A percentile compares a stretch with the other conserved stretches of the same genome.
Evolutionary conservation across 2,888 invertebrate genomes (phyloP).

Genomic region (Eugnorisma glareosa): DNA sequence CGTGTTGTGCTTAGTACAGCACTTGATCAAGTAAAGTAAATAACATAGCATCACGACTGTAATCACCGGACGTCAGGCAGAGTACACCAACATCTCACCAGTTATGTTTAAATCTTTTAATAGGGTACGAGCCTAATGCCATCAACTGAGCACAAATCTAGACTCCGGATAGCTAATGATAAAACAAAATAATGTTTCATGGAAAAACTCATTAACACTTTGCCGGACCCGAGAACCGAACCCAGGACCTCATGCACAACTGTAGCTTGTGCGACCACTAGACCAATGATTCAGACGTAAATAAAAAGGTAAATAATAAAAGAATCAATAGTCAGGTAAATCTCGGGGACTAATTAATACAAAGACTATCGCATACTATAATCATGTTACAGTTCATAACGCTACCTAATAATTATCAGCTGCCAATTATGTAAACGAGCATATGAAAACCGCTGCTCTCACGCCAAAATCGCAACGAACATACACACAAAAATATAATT

Average conservation of each 20-base stretch:
- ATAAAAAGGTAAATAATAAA: not conserved
- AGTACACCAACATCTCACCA: not conserved
- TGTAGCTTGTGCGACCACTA: not conserved
- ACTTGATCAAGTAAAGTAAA: not conserved
- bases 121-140: not conserved
- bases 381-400: slow-evolving; percentile 1
- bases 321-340: not conserved
- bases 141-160: not conserved
- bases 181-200: not conserved
- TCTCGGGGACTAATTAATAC: not conserved
- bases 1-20: not conserved
- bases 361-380: not conserved
- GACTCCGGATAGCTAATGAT: not conserved
- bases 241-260: not conserved
- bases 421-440: slow-evolving; percentile 27
- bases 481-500: slow-evolving; percentile 65
- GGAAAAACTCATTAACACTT: not conserved
- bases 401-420: slow-evolving; percentile 22
- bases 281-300: not conserved
- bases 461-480: slow-evolving; percentile 50
- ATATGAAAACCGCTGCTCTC: slow-evolving; percentile 49
- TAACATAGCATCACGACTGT: not conserved
- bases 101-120: not conserved
- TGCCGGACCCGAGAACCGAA: not conserved
- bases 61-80: not conserved